Conservation (phyloP, 2,888 invertebrate genomes). For the Mongoloraphidia duomilia region DNA sequence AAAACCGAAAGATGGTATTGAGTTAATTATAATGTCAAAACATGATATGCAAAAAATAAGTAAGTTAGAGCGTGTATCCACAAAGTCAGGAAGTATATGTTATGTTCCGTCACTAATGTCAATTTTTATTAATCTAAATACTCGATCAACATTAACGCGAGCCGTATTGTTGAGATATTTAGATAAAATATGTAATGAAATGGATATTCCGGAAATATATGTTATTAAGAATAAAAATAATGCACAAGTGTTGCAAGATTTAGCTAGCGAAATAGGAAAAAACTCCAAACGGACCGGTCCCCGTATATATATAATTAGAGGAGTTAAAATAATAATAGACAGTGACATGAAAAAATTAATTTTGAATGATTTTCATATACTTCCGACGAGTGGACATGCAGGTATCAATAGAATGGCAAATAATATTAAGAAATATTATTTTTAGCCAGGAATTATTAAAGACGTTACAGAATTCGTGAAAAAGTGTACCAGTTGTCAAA, state of each 20-base stretch:
- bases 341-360: conserved; percentile 11
- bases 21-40: conserved; percentile 1
- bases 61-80: no score
- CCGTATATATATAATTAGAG: conserved; percentile 10
- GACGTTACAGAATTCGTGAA: conserved; percentile 13
- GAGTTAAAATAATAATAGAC: conserved; percentile 7
- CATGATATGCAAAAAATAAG: not conserved
- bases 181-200: no score
- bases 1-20: conserved; percentile 6
- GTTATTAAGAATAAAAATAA: conserved; percentile 8
- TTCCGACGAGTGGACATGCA: conserved; percentile 16
- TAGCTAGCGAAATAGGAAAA: not conserved
- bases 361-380: conserved; percentile 15
- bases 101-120: no score
- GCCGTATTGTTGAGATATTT: conserved; percentile 5
- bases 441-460: conserved; percentile 11
- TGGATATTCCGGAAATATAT: conserved; percentile 2
- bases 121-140: not conserved
- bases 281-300: conserved; percentile 5
- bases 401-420: conserved; percentile 14
- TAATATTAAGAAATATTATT: conserved; percentile 11
- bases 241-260: not conserved
- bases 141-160: conserved; percentile 6
- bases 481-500: conserved; percentile 13
- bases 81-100: no score